Evolutionary conservation across 2,888 invertebrate genomes (phyloP).

Genomic region (Homarus gammarus): DNA sequence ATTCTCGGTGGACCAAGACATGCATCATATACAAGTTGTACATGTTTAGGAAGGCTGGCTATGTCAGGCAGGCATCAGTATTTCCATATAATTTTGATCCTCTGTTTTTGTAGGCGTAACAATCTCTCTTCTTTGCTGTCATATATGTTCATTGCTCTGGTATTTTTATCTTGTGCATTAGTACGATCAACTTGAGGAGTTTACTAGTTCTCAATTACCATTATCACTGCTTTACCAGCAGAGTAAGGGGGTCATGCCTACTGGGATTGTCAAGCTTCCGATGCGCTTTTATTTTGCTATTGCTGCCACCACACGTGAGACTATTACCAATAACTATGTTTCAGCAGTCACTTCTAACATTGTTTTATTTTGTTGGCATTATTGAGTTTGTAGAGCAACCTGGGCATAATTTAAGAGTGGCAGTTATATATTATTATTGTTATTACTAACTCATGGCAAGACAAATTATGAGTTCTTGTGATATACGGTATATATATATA

Average conservation of each 20-base stretch:
- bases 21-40: conserved; percentile 53
- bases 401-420: background rate
- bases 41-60: conserved; percentile 42
- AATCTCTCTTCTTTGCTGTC: background rate
- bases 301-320: conserved; percentile 39
- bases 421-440: too few species aligned
- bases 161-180: background rate
- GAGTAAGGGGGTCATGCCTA: background rate
- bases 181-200: background rate
- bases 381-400: conserved; percentile 5
- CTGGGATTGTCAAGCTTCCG: conserved; percentile 44
- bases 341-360: conserved; percentile 2
- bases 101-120: conserved; percentile 26
- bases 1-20: conserved; percentile 65
- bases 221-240: background rate
- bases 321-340: conserved; percentile 18
- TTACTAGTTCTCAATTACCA: background rate
- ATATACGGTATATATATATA: too few species aligned
- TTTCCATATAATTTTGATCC: conserved; percentile 44
- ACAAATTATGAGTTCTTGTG: background rate
- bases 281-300: conserved; percentile 40
- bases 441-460: too few species aligned
- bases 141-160: background rate
- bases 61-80: conserved; percentile 40
- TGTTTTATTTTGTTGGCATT: conserved; percentile 22